phyloP scores from a whole-genome alignment of 2,888 invertebrate genomes.

The Phoronis australis region DNA sequence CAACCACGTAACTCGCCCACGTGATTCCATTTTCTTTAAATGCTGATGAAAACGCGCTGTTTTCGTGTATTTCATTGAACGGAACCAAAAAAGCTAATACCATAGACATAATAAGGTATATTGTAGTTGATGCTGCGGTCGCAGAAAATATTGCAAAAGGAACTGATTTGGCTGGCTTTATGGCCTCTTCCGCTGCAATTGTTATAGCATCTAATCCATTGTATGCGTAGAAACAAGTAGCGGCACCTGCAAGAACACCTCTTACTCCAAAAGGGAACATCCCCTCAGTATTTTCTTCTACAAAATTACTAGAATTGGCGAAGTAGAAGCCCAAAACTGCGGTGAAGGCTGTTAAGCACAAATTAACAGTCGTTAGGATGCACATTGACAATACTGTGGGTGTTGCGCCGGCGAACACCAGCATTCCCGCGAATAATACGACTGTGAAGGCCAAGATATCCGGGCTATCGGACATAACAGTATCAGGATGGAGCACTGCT shows the following conservation, averaged over 20 bases:
- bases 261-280: slow-evolving; percentile 38
- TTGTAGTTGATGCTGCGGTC: slow-evolving; percentile 27
- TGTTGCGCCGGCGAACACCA: slow-evolving; percentile 41
- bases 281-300: slow-evolving; percentile 33
- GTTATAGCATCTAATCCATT: slow-evolving; percentile 52
- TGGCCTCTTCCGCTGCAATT: slow-evolving; percentile 52
- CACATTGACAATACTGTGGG: slow-evolving; percentile 49
- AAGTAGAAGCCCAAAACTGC: slow-evolving; percentile 70
- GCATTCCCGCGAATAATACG: slow-evolving; percentile 54
- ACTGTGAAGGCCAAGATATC: slow-evolving; percentile 49
- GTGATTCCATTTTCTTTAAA: slow-evolving; percentile 27
- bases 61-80: slow-evolving; percentile 27
- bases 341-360: slow-evolving; percentile 46
- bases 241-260: slow-evolving; percentile 50
- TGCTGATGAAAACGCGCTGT: slow-evolving; percentile 41
- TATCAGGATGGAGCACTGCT: slow-evolving; percentile 24
- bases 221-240: slow-evolving; percentile 53
- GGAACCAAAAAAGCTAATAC: slow-evolving; percentile 34
- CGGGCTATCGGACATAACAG: slow-evolving; percentile 35
- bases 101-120: slow-evolving; percentile 33
- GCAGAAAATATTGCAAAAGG: slow-evolving; percentile 45
- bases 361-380: slow-evolving; percentile 43
- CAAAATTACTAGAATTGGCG: slow-evolving; percentile 77
- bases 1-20: slow-evolving; percentile 38
- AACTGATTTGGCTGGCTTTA: slow-evolving; percentile 44